Base-by-base conservation (phyloP, 2,797 vertebrate species). In the Chanos chanos region DNA sequence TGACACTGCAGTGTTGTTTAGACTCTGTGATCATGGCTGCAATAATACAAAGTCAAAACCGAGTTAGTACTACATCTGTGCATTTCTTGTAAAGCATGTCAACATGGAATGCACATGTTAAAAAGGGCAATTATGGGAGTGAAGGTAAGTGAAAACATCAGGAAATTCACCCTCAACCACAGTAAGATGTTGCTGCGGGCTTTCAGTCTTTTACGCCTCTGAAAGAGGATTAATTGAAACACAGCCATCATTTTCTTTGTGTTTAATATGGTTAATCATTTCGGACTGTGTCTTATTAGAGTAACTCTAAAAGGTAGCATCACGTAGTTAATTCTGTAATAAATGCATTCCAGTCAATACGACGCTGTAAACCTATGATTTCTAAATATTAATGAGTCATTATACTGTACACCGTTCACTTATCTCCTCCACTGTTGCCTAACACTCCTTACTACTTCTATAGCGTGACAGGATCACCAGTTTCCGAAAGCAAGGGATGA, bases 381-480 rank as follows among this genome's bases (percentile, higher is more conserved):
- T n/a, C n/a, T n/a, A n/a, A n/a, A n/a, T n/a, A n/a, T n/a, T n/a
- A n/a, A n/a, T n/a, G n/a, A n/a, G n/a, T n/a, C n/a, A n/a, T n/a
- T n/a, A 28, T 21, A 25, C n/a, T n/a, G n/a, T 28, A 4, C 4
- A 4, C 27, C 27, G 28, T 22, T 36, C 1, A 12, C 10, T 34
- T 33, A 9, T 45, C 21, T 51, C 28, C 15, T 55, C 15, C 1
- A 27, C 2, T 50, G 37, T 55, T 7, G 37, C 12, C 25, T 5
- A 2, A 18, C 37, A 67, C 2, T 36, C 9, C n/a, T n/a, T n/a
- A n/a, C n/a, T 76, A 18, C 64, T n/a, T 85, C 88, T 86, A 54
- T 86, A 99, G 96, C 93, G 94, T 59, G 96, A 98, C 85, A 91
- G 95, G 56, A 91, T 99, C 54, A 97, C 95, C 73, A 98, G 93